Percentiles rank a stretch among this genome's conserved stretches.
Evolutionary conservation across 2,113 vertebrate genomes (phyloP).

Genomic region (Calyptommatus sinebrachiatus): DNA sequence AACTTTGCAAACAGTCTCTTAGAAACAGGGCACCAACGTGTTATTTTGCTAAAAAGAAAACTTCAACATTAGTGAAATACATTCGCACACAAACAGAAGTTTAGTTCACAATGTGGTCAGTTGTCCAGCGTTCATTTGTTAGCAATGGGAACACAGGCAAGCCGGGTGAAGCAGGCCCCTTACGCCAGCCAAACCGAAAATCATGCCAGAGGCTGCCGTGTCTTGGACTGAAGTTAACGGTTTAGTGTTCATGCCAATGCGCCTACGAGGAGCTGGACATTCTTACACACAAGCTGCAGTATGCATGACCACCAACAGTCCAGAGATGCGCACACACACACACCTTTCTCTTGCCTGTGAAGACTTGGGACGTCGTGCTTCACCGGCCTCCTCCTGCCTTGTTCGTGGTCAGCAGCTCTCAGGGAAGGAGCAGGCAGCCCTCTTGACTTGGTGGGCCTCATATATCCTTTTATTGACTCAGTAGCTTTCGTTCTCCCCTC

Average conservation of each 20-base stretch:
- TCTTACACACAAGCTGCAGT: slow-evolving; percentile 31
- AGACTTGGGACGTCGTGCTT: slow-evolving; percentile 27
- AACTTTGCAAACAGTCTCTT: background rate
- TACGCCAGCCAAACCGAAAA: slow-evolving; percentile 33
- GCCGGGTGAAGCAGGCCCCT: slow-evolving; percentile 48
- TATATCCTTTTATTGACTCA: slow-evolving; percentile 72
- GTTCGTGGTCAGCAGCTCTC: slow-evolving; percentile 7
- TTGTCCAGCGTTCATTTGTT: background rate
- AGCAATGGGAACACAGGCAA: slow-evolving; percentile 59
- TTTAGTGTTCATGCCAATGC: slow-evolving; percentile 54
- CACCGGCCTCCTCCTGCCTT: slow-evolving; percentile 31
- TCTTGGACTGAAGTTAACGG: slow-evolving; percentile 21
- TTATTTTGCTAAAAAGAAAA: fast-evolving
- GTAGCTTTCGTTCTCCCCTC: slow-evolving; percentile 45
- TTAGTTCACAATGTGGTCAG: background rate
- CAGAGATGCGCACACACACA: slow-evolving; percentile 55
- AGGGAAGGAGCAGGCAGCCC: slow-evolving; percentile 46
- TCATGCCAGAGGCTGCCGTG: slow-evolving; percentile 54
- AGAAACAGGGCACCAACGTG: background rate
- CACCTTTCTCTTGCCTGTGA: slow-evolving; percentile 56
- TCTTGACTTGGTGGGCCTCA: slow-evolving; percentile 75
- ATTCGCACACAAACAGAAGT: fast-evolving
- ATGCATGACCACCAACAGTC: too few relatives aligned
- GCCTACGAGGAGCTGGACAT: slow-evolving; percentile 20
- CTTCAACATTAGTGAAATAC: fast-evolving